Percentiles rank a stretch among this genome's conserved stretches.
phyloP scores from a whole-genome alignment of 2,113 vertebrate species.

The Chaetops frenatus region DNA sequence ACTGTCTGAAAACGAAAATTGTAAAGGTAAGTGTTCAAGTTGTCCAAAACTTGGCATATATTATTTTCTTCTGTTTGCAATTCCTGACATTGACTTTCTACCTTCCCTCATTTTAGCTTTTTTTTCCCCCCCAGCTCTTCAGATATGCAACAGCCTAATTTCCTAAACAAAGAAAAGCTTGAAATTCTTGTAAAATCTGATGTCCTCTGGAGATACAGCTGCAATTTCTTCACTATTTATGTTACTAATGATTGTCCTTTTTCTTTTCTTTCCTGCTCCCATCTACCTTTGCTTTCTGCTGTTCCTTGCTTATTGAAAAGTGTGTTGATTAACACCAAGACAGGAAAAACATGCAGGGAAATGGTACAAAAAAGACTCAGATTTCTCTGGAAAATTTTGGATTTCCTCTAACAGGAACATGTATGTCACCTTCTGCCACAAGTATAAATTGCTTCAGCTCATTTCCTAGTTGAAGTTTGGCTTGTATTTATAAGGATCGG shows the following conservation, averaged over 20 bases:
- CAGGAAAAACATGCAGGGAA: neutral
- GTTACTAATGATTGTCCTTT: neutral
- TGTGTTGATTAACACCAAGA: neutral
- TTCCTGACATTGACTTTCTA: neutral
- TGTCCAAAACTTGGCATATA: neutral
- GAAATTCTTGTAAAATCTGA: neutral
- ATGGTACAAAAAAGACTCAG: neutral
- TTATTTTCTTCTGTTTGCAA: neutral
- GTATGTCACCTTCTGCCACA: neutral
- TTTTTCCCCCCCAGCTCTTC: neutral
- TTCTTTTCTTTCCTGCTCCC: neutral
- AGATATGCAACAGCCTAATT: neutral
- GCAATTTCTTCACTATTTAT: neutral
- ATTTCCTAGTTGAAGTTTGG: neutral
- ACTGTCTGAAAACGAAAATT: neutral
- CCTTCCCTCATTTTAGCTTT: neutral
- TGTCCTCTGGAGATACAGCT: neutral
- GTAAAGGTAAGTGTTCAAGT: neutral
- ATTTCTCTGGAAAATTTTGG: slow-evolving; percentile 12
- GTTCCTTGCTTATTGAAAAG: neutral
- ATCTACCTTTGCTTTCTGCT: neutral
- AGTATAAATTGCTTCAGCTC: neutral
- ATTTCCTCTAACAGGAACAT: neutral
- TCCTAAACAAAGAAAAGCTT: neutral
- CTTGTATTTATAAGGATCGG: neutral